Evolutionary conservation across 2,113 vertebrate species (phyloP).

Genomic region (Ciconia stormi): DNA sequence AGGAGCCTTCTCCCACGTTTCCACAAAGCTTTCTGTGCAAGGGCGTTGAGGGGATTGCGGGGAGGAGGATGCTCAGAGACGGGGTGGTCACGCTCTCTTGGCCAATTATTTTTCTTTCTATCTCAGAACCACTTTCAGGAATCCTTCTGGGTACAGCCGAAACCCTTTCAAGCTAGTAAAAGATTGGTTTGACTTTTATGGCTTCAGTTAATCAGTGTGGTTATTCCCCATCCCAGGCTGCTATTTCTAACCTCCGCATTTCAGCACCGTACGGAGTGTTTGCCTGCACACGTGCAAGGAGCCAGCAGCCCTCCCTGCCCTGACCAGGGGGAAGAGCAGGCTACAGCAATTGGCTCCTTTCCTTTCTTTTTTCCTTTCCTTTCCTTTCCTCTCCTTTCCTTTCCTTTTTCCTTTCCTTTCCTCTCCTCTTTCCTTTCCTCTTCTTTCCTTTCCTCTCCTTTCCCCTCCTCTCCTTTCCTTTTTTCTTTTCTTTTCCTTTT

Average conservation of each 20-base stretch:
- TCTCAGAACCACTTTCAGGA: conserved; percentile 30
- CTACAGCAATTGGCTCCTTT: background rate
- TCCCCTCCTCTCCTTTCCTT: too few relatives aligned
- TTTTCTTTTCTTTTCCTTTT: too few relatives aligned
- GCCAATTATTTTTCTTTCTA: conserved; percentile 8
- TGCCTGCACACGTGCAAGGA: background rate
- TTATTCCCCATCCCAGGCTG: conserved; percentile 2
- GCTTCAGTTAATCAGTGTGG: conserved; percentile 60
- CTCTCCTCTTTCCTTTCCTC: too few relatives aligned
- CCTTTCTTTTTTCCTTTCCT: rapidly evolving
- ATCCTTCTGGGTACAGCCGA: conserved; percentile 4
- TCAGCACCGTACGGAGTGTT: background rate
- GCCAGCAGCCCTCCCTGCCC: background rate
- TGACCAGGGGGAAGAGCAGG: background rate
- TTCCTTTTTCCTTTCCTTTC: too few relatives aligned
- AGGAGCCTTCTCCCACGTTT: background rate
- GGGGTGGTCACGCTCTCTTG: background rate
- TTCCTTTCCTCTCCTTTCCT: too few relatives aligned
- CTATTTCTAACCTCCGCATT: conserved; percentile 44
- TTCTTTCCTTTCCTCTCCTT: too few relatives aligned
- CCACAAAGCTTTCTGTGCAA: background rate
- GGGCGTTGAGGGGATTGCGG: background rate
- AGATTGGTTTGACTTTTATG: conserved; percentile 65
- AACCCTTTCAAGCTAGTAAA: conserved; percentile 32
- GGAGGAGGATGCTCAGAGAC: background rate